Evolutionary conservation across 2,888 invertebrate species (phyloP).

Genomic region (Drosophila lutescens): DNA sequence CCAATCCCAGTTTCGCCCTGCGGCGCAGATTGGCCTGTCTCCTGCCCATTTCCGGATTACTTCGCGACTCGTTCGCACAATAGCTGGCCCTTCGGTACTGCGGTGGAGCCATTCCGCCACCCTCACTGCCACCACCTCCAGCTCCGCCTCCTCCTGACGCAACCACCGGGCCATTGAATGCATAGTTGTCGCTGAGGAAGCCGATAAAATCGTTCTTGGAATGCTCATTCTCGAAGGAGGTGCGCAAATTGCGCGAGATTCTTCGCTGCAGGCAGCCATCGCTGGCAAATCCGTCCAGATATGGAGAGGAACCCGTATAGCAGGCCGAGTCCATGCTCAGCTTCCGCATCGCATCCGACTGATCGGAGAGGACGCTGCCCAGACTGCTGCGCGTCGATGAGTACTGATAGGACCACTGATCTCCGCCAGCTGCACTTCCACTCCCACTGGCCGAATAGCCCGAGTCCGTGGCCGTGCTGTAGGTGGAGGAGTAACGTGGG

Average conservation of each 20-base stretch:
- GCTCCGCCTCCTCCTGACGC: constrained; percentile 6
- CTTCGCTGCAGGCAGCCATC: constrained; percentile 87
- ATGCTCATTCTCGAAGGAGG: constrained; percentile 84
- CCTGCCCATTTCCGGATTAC: constrained; percentile 84
- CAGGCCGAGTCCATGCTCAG: constrained; percentile 83
- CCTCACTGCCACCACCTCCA: constrained; percentile 70
- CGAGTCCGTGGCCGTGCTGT: constrained; percentile 83
- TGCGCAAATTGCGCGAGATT: constrained; percentile 86
- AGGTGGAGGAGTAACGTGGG: constrained; percentile 79
- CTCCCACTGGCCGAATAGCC: constrained; percentile 83
- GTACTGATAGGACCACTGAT: constrained; percentile 84
- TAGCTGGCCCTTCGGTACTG: constrained; percentile 78
- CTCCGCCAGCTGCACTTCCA: constrained; percentile 66
- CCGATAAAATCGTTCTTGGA: constrained; percentile 84
- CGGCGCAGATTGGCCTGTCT: constrained; percentile 64
- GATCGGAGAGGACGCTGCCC: constrained; percentile 83
- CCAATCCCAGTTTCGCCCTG: constrained; percentile 88
- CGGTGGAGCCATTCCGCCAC: constrained; percentile 77
- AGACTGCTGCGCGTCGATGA: constrained; percentile 83
- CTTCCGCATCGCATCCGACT: constrained; percentile 80
- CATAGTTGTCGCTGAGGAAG: constrained; percentile 81
- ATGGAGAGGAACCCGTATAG: constrained; percentile 62
- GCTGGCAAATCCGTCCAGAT: constrained; percentile 84
- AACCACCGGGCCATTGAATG: constrained; percentile 14
- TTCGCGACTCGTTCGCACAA: constrained; percentile 80